Base-by-base conservation (phyloP, 2,888 invertebrate species). In the Tenthredo mesomela region DNA sequence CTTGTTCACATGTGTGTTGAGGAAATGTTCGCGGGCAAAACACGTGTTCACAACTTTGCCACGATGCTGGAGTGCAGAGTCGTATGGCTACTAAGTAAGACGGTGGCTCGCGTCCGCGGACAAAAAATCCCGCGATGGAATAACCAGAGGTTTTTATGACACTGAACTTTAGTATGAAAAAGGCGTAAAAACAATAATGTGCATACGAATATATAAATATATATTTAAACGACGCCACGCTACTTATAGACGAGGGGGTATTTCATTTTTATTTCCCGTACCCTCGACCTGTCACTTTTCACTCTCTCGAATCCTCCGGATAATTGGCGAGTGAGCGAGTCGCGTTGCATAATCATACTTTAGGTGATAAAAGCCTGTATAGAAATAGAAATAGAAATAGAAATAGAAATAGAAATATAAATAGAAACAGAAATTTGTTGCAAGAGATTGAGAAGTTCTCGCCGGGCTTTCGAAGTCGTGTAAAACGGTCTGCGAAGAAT, bases 1-100 rank as follows among this genome's bases (percentile, higher is more conserved):
- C 88, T 87, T 89, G 89, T 89, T 91, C 90, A 88, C 89, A 88
- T 89, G 89, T 91, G 89, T 89, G 89, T 88, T 87, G 86, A 87
- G 88, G 88, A 89, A 88, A 87, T 88, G 88, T 88, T 88, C 87
- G 87, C 86, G 87, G 86, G 87, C 85, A 71, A 87, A 89, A 91
- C 90, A 91, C 90, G 91, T 90, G 89, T 91, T 89, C 86, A 85
- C 61, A 54, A 54, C 54, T 77, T 77, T 54, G 54, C 54, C n/a
- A 7, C 54, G 54, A 54, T n/a, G 54, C 54, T 54, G n/a, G 54
- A 54, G 54, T n/a, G 54, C 54, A 54, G 54, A 50, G 18, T 18
- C 18, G 18, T 50, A 54, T 54, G 54, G n/a, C 2, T 54, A 54
- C 7, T 7, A 54, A 2, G 54, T 54, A 54, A 54, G 54, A 54